Conservation (phyloP, 2,113 vertebrate genomes). For the Vulpes lagopus region DNA sequence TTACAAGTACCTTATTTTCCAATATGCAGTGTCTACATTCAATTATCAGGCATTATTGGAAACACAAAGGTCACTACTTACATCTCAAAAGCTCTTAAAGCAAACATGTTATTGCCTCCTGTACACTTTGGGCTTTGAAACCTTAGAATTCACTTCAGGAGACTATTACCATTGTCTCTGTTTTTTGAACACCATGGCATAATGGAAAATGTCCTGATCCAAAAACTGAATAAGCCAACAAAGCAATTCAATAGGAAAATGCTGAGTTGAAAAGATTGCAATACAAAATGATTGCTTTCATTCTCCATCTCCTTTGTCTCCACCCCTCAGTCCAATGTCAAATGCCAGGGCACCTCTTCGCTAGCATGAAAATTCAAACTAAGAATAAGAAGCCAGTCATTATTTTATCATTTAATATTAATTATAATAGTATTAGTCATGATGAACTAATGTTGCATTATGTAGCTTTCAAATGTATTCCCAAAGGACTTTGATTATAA, state of each 20-base stretch:
- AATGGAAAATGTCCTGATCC: background rate
- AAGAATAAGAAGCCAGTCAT: conserved; percentile 82
- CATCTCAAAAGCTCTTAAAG: conserved; percentile 75
- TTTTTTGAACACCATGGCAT: background rate
- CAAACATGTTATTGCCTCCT: conserved; percentile 73
- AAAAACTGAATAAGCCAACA: background rate
- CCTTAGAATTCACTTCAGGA: conserved; percentile 63
- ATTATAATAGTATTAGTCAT: conserved; percentile 85
- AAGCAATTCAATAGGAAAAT: conserved; percentile 72
- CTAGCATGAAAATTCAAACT: background rate
- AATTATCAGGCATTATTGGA: conserved; percentile 74
- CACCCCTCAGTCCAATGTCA: background rate
- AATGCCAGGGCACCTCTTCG: background rate
- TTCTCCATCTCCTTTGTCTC: background rate
- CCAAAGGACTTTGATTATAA: conserved; percentile 85
- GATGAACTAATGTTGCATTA: conserved; percentile 86
- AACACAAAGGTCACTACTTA: conserved; percentile 72
- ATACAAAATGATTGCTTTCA: background rate
- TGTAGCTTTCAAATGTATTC: conserved; percentile 84
- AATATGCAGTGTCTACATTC: conserved; percentile 67
- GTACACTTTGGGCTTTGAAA: conserved; percentile 43
- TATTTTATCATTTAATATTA: conserved; percentile 88
- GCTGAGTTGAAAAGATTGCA: background rate
- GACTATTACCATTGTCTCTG: background rate
- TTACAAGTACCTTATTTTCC: conserved; percentile 77